These are phyloP conservation scores for Caenorhabditis uteleia DNA, from an alignment of 2,888 invertebrate species.

Conservation along the genomic window DNA sequence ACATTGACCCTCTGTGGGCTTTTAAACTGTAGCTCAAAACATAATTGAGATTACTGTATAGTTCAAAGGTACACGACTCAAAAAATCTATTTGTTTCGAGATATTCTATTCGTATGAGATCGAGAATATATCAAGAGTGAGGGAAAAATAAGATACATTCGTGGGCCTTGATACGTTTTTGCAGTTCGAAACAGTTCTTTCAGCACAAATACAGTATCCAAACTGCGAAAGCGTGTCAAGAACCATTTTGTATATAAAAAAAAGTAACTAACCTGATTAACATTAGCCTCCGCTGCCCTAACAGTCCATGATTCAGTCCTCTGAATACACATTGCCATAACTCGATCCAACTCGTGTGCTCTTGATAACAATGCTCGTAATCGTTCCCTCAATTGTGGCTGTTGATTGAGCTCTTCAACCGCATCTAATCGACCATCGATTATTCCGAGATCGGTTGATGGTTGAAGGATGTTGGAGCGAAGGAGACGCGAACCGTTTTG, in stretches of 20 bases:
- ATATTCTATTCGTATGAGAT: too few species aligned
- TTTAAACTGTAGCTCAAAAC: too few species aligned
- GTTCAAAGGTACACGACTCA: too few species aligned
- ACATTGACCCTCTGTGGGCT: too few species aligned
- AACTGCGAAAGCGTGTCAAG: too few species aligned
- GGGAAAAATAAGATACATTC: too few species aligned
- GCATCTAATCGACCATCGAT: constrained; percentile 80
- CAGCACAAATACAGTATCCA: too few species aligned
- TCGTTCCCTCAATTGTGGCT: constrained; percentile 66
- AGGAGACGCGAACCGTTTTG: constrained; percentile 79
- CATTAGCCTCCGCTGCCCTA: constrained; percentile 78
- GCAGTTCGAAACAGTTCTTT: too few species aligned
- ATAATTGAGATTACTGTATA: too few species aligned
- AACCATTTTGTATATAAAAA: not conserved
- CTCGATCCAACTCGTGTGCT: constrained; percentile 81
- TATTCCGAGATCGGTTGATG: constrained; percentile 77
- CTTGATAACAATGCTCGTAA: constrained; percentile 69
- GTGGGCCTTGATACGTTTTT: not conserved
- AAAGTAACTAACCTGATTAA: constrained; percentile 77
- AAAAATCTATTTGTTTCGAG: too few species aligned
- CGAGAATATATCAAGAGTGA: too few species aligned
- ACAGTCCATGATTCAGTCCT: constrained; percentile 55
- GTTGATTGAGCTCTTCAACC: constrained; percentile 80
- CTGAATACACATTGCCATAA: constrained; percentile 75
- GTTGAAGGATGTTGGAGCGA: constrained; percentile 80